A percentile compares a stretch with the other conserved stretches of the same genome.
Conservation (phyloP, 1,140 invertebrate species). For the Heterodera schachtii region DNA sequence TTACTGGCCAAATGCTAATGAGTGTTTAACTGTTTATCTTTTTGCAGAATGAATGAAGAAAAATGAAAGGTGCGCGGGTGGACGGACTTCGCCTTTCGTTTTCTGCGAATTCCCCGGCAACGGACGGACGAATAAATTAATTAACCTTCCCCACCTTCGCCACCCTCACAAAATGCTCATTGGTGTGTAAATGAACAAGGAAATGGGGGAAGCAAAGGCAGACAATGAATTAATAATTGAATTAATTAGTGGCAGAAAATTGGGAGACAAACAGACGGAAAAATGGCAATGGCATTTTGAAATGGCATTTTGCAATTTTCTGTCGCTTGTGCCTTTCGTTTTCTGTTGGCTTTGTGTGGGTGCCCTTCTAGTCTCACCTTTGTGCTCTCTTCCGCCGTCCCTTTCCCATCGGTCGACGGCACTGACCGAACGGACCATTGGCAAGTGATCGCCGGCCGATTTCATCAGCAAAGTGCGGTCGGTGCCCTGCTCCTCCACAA, state of each 20-base stretch:
- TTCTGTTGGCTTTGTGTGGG: too few relatives aligned
- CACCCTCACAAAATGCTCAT: too few relatives aligned
- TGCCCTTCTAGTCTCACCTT: not conserved
- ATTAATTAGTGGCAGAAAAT: too few relatives aligned
- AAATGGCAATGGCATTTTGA: too few relatives aligned
- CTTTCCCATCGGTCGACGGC: not conserved
- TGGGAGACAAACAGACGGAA: too few relatives aligned
- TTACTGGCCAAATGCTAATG: too few relatives aligned
- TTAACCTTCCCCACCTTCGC: not conserved
- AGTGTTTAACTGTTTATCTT: not conserved
- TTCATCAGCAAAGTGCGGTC: slow-evolving; percentile 25
- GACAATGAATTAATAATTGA: too few relatives aligned
- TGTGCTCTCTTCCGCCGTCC: not conserved
- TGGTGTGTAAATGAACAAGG: too few relatives aligned
- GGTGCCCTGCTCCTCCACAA: slow-evolving; percentile 42
- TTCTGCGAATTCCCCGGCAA: slow-evolving; percentile 1
- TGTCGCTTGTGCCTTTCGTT: too few relatives aligned
- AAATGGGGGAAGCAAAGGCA: too few relatives aligned
- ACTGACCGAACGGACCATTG: not conserved
- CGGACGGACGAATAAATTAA: not conserved
- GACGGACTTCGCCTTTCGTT: not conserved
- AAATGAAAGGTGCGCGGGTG: not conserved
- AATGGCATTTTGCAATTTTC: too few relatives aligned
- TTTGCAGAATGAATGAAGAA: not conserved
- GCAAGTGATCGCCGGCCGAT: not conserved